phyloP scores from a whole-genome alignment of 2,797 vertebrate genomes.

The Cyprinella venusta region DNA sequence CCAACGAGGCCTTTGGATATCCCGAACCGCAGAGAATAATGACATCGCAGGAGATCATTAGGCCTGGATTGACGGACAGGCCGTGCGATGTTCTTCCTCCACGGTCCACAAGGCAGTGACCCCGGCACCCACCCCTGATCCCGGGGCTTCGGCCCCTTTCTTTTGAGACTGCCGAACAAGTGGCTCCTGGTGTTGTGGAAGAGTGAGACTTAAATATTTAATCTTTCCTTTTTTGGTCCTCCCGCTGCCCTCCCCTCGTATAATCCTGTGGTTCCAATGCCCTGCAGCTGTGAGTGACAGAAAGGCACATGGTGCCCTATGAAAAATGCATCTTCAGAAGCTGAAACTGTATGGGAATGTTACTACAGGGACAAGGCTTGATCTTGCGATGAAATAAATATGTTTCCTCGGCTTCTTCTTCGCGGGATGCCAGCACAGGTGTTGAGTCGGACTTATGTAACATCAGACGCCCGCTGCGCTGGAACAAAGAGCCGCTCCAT shows the following conservation, averaged over 20 bases:
- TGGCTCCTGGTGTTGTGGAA: conserved; percentile 61
- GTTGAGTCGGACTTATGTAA: conserved; percentile 50
- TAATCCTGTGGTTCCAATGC: conserved; percentile 66
- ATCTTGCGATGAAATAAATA: conserved; percentile 70
- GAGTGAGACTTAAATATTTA: conserved; percentile 75
- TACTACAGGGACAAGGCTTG: conserved; percentile 60
- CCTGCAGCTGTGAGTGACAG: conserved; percentile 75
- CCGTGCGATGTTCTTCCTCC: conserved; percentile 24
- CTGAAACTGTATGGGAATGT: conserved; percentile 67
- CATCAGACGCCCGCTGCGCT: conserved; percentile 22
- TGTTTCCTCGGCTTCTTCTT: conserved; percentile 47
- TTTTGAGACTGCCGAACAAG: conserved; percentile 59
- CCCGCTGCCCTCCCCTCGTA: conserved; percentile 57
- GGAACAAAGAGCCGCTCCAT: conserved; percentile 38
- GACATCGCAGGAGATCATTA: conserved; percentile 54
- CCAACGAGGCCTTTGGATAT: conserved; percentile 2
- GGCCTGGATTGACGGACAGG: conserved; percentile 48
- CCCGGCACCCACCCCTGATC: conserved; percentile 50
- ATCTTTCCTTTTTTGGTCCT: conserved; percentile 60
- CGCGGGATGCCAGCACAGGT: conserved; percentile 32
- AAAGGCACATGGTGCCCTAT: conserved; percentile 61
- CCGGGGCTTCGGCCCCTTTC: conserved; percentile 52
- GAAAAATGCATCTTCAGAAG: conserved; percentile 67
- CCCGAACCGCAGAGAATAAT: conserved; percentile 38
- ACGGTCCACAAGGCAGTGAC: conserved; percentile 47